These are phyloP conservation scores for Chorisops tibialis DNA, from an alignment of 2,888 invertebrate genomes.

Conservation along the genomic window DNA sequence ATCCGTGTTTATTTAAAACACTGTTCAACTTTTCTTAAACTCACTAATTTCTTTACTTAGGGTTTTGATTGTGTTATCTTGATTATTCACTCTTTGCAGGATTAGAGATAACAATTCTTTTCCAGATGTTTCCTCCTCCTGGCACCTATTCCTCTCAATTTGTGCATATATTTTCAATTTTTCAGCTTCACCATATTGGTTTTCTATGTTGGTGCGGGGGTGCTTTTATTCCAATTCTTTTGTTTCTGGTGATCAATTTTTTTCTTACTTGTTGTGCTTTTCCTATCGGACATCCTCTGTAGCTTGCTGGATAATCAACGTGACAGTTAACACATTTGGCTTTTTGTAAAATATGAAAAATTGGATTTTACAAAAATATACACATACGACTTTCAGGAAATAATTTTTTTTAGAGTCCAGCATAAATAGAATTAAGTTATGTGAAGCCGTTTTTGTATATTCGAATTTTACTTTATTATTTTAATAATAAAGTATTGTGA, in stretches of 20 bases:
- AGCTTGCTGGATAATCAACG: constrained; percentile 36
- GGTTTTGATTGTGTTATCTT: background rate
- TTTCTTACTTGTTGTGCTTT: constrained; percentile 29
- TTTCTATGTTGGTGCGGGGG: constrained; percentile 1
- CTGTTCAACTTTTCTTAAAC: background rate
- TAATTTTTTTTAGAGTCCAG: too few relatives aligned
- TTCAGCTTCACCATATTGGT: background rate
- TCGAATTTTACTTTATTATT: too few relatives aligned
- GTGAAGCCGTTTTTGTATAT: too few relatives aligned
- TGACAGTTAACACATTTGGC: constrained; percentile 32
- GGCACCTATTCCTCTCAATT: background rate
- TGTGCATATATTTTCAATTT: background rate
- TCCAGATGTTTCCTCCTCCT: background rate
- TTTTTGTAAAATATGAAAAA: too few relatives aligned
- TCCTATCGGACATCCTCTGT: constrained; percentile 35
- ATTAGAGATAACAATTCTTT: background rate
- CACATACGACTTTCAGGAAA: too few relatives aligned
- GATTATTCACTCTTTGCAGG: background rate
- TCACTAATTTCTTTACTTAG: background rate
- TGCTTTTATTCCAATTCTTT: constrained; percentile 16
- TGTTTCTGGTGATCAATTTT: constrained; percentile 10
- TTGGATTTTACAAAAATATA: too few relatives aligned
- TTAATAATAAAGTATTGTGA: too few relatives aligned
- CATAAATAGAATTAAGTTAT: too few relatives aligned
- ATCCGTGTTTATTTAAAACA: constrained; percentile 1